Conservation (phyloP, 2,797 vertebrate species). For the Dipus sagitta region DNA sequence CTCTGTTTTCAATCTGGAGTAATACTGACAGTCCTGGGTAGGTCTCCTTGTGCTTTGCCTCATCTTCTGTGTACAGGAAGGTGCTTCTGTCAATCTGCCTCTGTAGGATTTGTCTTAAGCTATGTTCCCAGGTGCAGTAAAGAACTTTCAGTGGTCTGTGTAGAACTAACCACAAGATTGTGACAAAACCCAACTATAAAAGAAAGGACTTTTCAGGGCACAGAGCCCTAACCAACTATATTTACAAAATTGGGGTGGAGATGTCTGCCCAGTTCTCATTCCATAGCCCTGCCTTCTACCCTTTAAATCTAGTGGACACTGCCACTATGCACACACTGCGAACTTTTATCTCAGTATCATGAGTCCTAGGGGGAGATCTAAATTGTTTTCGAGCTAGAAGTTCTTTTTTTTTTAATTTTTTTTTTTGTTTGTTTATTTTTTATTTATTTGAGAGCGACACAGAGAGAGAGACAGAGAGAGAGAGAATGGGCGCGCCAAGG, state of each 20-base stretch:
- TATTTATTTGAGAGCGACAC: no score
- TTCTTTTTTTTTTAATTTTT: no score
- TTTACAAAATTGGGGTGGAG: neutral
- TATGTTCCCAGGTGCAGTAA: neutral
- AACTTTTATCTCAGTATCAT: neutral
- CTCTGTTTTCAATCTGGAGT: neutral
- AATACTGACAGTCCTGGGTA: no score
- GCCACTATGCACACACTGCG: neutral
- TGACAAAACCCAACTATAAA: conserved; percentile 7
- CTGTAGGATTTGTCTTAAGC: neutral
- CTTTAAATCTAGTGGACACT: neutral
- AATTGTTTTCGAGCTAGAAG: neutral
- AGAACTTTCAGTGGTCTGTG: neutral
- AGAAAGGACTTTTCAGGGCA: neutral
- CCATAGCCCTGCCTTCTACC: neutral
- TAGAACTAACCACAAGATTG: neutral
- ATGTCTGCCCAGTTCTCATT: neutral
- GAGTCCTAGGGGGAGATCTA: neutral
- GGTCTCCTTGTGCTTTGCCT: neutral
- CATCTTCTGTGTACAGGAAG: neutral
- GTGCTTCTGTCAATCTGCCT: neutral
- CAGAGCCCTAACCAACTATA: neutral
- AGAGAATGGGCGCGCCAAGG: no score
- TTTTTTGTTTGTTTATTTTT: no score
- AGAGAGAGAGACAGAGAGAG: no score